phyloP scores from a whole-genome alignment of 1,140 invertebrate species.

The Eupeodes corollae region DNA sequence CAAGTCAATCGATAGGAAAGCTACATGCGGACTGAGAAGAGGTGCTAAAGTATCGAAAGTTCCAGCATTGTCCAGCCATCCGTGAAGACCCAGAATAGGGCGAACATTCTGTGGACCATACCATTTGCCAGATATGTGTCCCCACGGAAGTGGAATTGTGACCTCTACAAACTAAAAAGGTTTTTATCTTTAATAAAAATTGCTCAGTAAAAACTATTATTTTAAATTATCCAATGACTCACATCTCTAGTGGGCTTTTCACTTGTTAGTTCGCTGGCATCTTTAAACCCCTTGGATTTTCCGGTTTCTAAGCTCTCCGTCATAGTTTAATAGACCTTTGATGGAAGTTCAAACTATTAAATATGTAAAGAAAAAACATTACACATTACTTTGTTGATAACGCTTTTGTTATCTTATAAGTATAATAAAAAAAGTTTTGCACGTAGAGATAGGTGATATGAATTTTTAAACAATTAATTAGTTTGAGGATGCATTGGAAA shows the following conservation, averaged over 20 bases:
- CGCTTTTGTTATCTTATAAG: too few relatives aligned
- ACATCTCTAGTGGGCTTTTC: conserved; percentile 23
- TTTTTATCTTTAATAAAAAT: too few relatives aligned
- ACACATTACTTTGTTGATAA: too few relatives aligned
- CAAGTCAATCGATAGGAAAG: conserved; percentile 57
- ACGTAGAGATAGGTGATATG: too few relatives aligned
- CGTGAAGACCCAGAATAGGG: conserved; percentile 60
- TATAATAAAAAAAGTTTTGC: too few relatives aligned
- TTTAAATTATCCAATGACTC: conserved; percentile 7
- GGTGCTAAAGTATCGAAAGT: conserved; percentile 58
- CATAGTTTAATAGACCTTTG: too few relatives aligned
- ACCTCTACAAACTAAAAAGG: conserved; percentile 47
- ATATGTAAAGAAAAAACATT: too few relatives aligned
- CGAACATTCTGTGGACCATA: conserved; percentile 52
- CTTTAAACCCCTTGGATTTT: conserved; percentile 9
- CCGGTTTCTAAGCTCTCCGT: too few relatives aligned
- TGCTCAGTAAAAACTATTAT: too few relatives aligned
- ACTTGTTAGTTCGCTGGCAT: conserved; percentile 30
- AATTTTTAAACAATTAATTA: too few relatives aligned
- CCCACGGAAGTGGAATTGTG: conserved; percentile 66
- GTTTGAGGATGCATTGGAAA: too few relatives aligned
- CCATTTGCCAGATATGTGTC: conserved; percentile 58
- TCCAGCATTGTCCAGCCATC: conserved; percentile 65
- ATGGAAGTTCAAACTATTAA: too few relatives aligned
- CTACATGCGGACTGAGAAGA: conserved; percentile 44